A percentile compares a stretch with the other conserved stretches of the same genome.
Evolutionary conservation across 92 coral and sea anemone species (phyloP).

Genomic region (Metridium senile): DNA sequence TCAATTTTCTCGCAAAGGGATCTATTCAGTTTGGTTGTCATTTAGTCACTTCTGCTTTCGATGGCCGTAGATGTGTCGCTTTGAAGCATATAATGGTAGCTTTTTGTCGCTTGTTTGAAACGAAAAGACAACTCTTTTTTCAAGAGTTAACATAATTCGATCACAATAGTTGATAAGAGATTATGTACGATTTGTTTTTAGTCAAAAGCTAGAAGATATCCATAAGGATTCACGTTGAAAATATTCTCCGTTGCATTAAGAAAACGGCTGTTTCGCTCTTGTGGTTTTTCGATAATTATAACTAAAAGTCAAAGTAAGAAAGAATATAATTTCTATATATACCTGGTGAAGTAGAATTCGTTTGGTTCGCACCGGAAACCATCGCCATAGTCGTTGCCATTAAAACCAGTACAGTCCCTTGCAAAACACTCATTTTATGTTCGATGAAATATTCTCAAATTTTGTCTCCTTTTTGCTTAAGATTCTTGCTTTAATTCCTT

Average conservation of each 20-base stretch:
- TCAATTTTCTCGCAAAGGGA: no score
- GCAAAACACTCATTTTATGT: slow-evolving; percentile 31
- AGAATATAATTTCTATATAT: background rate
- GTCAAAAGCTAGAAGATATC: background rate
- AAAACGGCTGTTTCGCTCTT: background rate
- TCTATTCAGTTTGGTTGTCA: no score
- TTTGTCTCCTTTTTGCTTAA: background rate
- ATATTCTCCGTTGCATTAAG: no score
- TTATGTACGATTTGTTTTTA: no score
- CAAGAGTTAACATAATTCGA: no score
- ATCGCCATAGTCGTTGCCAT: slow-evolving; percentile 20
- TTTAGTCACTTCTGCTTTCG: no score
- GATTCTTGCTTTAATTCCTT: background rate
- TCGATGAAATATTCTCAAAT: background rate
- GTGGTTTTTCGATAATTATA: slow-evolving; percentile 10
- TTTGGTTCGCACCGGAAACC: slow-evolving; percentile 6
- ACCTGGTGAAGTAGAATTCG: slow-evolving; percentile 16
- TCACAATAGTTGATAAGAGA: no score
- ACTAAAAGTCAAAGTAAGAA: background rate
- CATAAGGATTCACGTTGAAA: background rate
- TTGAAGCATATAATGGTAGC: no score
- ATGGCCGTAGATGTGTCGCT: no score
- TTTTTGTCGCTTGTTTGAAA: no score
- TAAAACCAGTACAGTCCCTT: slow-evolving; percentile 3
- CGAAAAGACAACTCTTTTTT: no score